Conservation (phyloP, 2,113 vertebrate genomes). For the Phocoena phocoena region DNA sequence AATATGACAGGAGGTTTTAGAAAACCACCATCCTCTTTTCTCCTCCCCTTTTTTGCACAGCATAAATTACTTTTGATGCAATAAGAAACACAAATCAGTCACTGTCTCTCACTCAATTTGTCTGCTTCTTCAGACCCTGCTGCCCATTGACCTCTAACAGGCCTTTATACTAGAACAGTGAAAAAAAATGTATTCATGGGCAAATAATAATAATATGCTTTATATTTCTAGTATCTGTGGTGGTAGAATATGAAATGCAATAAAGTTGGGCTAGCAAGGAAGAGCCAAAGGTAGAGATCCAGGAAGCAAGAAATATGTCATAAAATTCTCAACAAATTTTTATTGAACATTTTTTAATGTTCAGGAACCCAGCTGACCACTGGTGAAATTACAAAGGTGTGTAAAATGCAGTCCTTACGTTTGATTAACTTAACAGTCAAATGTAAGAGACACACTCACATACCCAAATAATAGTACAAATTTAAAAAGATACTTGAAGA, state of each 20-base stretch:
- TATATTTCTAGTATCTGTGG: background rate
- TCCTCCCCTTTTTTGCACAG: background rate
- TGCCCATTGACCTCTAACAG: background rate
- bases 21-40: background rate
- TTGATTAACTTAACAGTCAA: background rate
- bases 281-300: background rate
- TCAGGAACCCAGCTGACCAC: background rate
- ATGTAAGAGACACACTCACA: background rate
- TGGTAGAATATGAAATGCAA: background rate
- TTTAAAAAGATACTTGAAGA: conserved; percentile 14
- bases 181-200: background rate
- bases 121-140: background rate
- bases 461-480: conserved; percentile 26
- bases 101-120: background rate
- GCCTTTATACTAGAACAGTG: background rate
- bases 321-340: background rate
- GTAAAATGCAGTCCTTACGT: background rate
- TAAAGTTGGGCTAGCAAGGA: background rate
- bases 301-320: background rate
- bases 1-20: background rate
- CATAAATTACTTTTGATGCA: conserved; percentile 3
- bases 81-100: background rate
- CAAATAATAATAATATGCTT: background rate
- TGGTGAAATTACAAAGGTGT: background rate
- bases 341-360: background rate